Conservation (phyloP, 2,113 vertebrate genomes). For the Vireo altiloquus region DNA sequence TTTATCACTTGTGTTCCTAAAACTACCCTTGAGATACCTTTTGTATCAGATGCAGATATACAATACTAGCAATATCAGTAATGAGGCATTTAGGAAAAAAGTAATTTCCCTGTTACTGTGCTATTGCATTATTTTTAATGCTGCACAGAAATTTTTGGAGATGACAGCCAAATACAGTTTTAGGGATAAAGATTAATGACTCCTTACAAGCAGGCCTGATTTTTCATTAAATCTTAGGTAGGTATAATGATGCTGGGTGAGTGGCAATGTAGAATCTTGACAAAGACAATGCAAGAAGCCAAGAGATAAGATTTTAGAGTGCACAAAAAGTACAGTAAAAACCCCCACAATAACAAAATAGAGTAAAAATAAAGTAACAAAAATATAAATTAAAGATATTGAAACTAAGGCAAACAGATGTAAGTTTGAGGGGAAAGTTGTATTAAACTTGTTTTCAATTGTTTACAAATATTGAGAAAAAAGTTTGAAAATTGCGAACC, state of each 20-base stretch:
- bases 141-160: not conserved
- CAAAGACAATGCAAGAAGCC: not conserved
- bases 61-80: constrained; percentile 5
- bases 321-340: not conserved
- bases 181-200: not conserved
- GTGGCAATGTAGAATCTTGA: not conserved
- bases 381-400: not conserved
- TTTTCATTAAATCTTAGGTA: not conserved
- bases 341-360: not conserved
- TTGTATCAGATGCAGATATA: not conserved
- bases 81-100: constrained; percentile 15
- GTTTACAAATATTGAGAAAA: not conserved
- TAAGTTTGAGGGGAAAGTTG: not conserved
- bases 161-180: not conserved
- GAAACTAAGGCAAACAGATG: not conserved
- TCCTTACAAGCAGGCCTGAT: not conserved
- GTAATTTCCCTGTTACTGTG: not conserved
- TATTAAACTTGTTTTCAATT: rapidly evolving
- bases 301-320: not conserved
- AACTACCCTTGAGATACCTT: constrained; percentile 10
- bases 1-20: not conserved
- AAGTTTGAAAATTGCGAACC: not conserved
- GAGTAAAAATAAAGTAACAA: not conserved
- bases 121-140: not conserved
- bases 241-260: not conserved